Evolutionary conservation across 1,140 invertebrate genomes (phyloP), one percentile per base, ranked within the genome.

Genomic region (Tetragonula clypearis): DNA sequence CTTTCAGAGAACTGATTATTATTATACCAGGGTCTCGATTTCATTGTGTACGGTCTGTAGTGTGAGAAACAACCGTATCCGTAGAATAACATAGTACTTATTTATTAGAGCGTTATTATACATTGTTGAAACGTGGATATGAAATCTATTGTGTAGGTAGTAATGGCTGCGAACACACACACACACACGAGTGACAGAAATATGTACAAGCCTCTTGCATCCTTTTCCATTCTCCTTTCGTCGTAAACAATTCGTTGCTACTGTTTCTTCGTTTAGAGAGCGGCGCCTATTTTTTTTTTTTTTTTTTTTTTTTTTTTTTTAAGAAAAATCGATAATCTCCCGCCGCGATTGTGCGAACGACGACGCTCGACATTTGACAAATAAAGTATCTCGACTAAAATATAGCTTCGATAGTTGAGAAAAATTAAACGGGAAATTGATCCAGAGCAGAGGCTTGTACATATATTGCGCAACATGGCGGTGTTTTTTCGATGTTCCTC

Each of bases 51-150:
- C 56, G 65, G 74, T 17, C 41, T 73, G 68, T 89, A 89, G n/a
- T n/a, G n/a, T n/a, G 88, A 30, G 23, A 35, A 85, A 69, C 56
- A 66, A 79, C 3, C 65, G 68, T 84, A 89, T 69, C 1, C 65
- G 68, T 84, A 89, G 74, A 80, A 3, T 56, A 86, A 86, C 56
- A 72, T 35, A 53, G 21, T 82, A 87, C 68, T 84, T 84, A 72
- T 82, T 3, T 76, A 71, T 84, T 89, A 88, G 78, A 88, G 19
- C 87, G 65, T 49, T 60, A 62, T 82, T 85, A 85, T 82, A 82
- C 73, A 86, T 82, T 77, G 82, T 87, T 88, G 79, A 88, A 56
- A 85, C 14, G 66, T 79, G 74, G 60, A 53, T 85, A 75, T 65
- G 56, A 78, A 78, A 79, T 56, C 58, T 88, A 49, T 88, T 85